phyloP scores from a whole-genome alignment of 2,888 invertebrate genomes.

The Ashinkailepas kermadecensis region DNA sequence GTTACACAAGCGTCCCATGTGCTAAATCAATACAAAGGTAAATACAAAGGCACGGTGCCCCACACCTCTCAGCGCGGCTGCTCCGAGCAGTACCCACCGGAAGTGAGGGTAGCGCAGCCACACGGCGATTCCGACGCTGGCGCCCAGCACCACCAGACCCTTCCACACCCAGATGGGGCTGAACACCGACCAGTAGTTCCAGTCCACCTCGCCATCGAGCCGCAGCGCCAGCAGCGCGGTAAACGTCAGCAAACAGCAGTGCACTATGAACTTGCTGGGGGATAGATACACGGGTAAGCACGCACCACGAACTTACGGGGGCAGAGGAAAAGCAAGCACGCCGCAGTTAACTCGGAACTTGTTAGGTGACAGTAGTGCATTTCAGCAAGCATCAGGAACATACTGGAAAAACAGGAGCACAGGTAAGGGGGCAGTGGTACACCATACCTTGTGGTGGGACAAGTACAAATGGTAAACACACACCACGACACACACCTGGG shows the following conservation, averaged over 20 bases:
- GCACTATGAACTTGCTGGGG: conserved; percentile 93
- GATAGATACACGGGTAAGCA: conserved; percentile 36
- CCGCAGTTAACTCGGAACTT: no score
- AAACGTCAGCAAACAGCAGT: conserved; percentile 84
- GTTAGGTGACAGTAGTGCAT: conserved; percentile 76
- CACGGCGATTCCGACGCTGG: conserved; percentile 82
- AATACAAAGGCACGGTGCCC: no score
- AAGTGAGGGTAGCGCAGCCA: conserved; percentile 97
- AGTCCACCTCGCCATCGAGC: conserved; percentile 76
- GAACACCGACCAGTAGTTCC: conserved; percentile 95
- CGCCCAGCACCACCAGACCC: conserved; percentile 78
- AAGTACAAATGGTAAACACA: not conserved
- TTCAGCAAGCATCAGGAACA: conserved; percentile 66
- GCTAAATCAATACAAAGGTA: no score
- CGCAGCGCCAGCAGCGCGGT: conserved; percentile 81
- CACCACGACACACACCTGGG: no score
- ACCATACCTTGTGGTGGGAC: not conserved
- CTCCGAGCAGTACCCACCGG: conserved; percentile 51
- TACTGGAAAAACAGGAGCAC: not conserved
- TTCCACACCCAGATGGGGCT: conserved; percentile 98
- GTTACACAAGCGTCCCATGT: no score
- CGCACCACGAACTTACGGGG: conserved; percentile 27
- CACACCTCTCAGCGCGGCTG: no score
- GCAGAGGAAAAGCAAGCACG: no score
- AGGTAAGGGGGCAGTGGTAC: not conserved